Percentiles rank a stretch among this genome's conserved stretches.
phyloP scores from a whole-genome alignment of 2,113 vertebrate genomes.

The Perca flavescens region DNA sequence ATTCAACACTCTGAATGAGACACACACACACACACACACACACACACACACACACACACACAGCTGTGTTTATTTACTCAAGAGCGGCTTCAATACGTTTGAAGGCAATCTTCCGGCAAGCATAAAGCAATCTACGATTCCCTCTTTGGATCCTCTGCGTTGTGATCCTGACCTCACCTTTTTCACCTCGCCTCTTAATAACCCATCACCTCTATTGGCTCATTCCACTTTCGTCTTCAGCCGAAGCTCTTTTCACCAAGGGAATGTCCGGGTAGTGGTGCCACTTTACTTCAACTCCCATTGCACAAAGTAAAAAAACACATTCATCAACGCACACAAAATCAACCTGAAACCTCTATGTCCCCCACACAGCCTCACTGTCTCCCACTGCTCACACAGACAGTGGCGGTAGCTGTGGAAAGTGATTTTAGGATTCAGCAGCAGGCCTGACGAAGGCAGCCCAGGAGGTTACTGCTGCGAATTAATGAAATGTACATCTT shows the following conservation, averaged over 20 bases:
- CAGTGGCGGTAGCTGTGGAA: slow-evolving; percentile 26
- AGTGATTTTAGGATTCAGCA: slow-evolving; percentile 69
- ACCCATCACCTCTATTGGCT: slow-evolving; percentile 34
- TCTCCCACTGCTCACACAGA: slow-evolving; percentile 8
- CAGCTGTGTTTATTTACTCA: slow-evolving; percentile 45
- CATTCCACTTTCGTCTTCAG: slow-evolving; percentile 33
- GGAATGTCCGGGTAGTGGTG: background rate
- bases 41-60: background rate
- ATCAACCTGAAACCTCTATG: slow-evolving; percentile 50
- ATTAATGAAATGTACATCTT: slow-evolving; percentile 71
- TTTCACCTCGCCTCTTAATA: slow-evolving; percentile 58
- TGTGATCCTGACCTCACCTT: slow-evolving; percentile 57
- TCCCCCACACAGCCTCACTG: slow-evolving; percentile 22
- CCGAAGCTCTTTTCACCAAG: background rate
- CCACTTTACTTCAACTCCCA: slow-evolving; percentile 38
- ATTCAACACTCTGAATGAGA: slow-evolving; percentile 14
- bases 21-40: background rate
- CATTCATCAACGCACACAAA: slow-evolving; percentile 13
- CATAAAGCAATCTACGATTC: slow-evolving; percentile 20
- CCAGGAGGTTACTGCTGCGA: slow-evolving; percentile 59
- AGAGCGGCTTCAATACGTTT: slow-evolving; percentile 22
- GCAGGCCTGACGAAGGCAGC: slow-evolving; percentile 57
- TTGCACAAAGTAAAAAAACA: slow-evolving; percentile 19
- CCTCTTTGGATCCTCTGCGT: slow-evolving; percentile 33
- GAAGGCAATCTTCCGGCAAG: slow-evolving; percentile 47